Evolutionary conservation across 2,797 vertebrate genomes (phyloP).

Genomic region (Eleutherodactylus coqui): DNA sequence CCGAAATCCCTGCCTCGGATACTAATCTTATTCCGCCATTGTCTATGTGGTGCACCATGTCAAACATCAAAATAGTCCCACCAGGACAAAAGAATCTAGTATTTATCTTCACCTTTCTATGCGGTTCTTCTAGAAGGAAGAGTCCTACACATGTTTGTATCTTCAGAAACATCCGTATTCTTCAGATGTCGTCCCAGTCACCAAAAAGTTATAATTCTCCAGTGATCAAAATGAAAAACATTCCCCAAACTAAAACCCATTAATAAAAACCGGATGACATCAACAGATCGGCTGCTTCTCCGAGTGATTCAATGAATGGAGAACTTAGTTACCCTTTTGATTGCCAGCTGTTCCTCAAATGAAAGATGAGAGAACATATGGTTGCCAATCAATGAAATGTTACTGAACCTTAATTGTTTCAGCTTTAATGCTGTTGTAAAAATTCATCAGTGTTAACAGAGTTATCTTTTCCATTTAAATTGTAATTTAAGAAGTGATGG

Average conservation of each 20-base stretch:
- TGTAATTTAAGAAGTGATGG: conserved; percentile 44
- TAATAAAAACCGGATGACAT: conserved; percentile 15
- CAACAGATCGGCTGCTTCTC: conserved; percentile 24
- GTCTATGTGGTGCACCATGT: too few relatives aligned
- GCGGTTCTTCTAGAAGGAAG: too few relatives aligned
- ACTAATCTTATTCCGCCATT: too few relatives aligned
- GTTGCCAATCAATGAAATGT: conserved; percentile 48
- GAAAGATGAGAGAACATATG: conserved; percentile 56
- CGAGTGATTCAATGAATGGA: conserved; percentile 23
- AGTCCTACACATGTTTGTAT: too few relatives aligned
- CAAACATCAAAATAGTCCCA: too few relatives aligned
- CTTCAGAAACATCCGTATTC: background rate
- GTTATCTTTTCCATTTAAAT: conserved; percentile 48
- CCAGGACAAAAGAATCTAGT: too few relatives aligned
- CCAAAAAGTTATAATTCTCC: background rate
- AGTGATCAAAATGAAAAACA: background rate
- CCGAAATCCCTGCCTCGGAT: too few relatives aligned
- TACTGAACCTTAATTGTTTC: conserved; percentile 56
- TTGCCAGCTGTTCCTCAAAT: conserved; percentile 55
- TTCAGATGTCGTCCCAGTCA: background rate
- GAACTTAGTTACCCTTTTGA: conserved; percentile 57
- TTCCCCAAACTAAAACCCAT: conserved; percentile 12
- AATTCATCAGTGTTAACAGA: conserved; percentile 57
- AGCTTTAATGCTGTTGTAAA: conserved; percentile 54
- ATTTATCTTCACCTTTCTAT: too few relatives aligned